phyloP scores from a whole-genome alignment of 2,888 invertebrate species.

The Aricia artaxerxes region DNA sequence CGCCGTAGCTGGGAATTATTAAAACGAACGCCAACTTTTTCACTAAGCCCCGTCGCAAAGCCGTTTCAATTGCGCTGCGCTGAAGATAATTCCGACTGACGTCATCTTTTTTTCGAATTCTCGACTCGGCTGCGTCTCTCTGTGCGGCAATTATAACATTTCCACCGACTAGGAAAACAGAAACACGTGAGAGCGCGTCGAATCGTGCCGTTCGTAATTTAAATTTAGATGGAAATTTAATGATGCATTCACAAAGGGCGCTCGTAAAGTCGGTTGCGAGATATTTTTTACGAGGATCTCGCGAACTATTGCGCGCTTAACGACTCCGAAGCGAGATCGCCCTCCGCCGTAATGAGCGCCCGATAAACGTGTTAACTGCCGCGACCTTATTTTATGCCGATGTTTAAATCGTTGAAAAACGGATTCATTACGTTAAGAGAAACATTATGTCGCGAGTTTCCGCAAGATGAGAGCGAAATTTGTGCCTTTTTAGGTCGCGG shows the following conservation, averaged over 20 bases:
- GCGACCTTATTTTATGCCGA: constrained; percentile 78
- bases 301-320: constrained; percentile 81
- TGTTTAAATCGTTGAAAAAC: constrained; percentile 77
- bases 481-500: constrained; percentile 45
- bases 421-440: constrained; percentile 71
- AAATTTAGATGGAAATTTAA: constrained; percentile 81
- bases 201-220: constrained; percentile 76
- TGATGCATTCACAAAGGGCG: constrained; percentile 80
- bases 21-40: constrained; percentile 81
- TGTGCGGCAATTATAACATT: constrained; percentile 80
- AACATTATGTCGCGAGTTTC: constrained; percentile 44
- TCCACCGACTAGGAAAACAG: constrained; percentile 79
- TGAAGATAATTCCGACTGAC: constrained; percentile 81
- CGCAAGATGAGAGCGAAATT: constrained; percentile 43
- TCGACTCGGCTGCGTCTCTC: constrained; percentile 73
- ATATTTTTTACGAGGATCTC: constrained; percentile 81
- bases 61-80: constrained; percentile 81
- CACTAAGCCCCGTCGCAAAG: constrained; percentile 80
- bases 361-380: constrained; percentile 80
- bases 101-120: constrained; percentile 80
- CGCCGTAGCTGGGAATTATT: constrained; percentile 80
- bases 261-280: constrained; percentile 80
- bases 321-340: constrained; percentile 80
- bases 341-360: constrained; percentile 80
- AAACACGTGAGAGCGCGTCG: constrained; percentile 77